Evolutionary conservation across 2,888 invertebrate species (phyloP).

Genomic region (Cosmorhoe ocellata): DNA sequence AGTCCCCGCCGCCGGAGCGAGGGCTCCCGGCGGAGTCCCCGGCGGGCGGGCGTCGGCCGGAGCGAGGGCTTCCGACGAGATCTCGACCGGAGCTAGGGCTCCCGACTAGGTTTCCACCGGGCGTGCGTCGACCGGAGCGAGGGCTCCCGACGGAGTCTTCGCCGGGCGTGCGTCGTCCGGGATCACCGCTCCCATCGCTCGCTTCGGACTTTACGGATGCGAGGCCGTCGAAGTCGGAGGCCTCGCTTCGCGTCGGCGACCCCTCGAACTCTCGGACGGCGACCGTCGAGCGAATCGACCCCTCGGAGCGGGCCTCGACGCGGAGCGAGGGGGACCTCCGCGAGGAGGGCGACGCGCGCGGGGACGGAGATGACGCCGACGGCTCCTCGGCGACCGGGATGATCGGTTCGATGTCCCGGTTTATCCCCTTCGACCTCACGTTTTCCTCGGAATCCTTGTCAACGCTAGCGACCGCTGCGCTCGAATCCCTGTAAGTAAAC

Average conservation of each 20-base stretch:
- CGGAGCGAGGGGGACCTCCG: constrained; percentile 65
- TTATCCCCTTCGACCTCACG: not conserved
- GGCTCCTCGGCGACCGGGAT: constrained; percentile 14
- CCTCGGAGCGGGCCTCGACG: constrained; percentile 66
- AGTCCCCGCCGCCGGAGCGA: constrained; percentile 28
- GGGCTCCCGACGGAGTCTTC: not conserved
- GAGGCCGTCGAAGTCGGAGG: constrained; percentile 15
- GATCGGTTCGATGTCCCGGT: constrained; percentile 37
- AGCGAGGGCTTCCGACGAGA: too few relatives aligned
- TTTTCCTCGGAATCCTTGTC: constrained; percentile 25
- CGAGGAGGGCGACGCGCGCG: constrained; percentile 35
- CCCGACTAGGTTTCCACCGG: too few relatives aligned
- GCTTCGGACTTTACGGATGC: constrained; percentile 19
- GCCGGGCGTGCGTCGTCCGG: constrained; percentile 25
- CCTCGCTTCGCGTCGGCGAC: constrained; percentile 35
- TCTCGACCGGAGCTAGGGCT: not conserved
- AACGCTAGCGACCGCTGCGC: constrained; percentile 55
- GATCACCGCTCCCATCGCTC: constrained; percentile 9
- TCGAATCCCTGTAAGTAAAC: constrained; percentile 68
- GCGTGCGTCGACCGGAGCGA: constrained; percentile 30
- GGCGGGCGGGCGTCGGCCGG: constrained; percentile 24
- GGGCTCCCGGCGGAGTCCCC: constrained; percentile 37
- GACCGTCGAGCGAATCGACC: constrained; percentile 45
- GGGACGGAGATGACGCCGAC: constrained; percentile 7
- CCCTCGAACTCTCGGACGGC: constrained; percentile 30